Evolutionary conservation across 2,888 invertebrate species (phyloP), one percentile per base, ranked within the genome.

Genomic region (Dolomedes plantarius): DNA sequence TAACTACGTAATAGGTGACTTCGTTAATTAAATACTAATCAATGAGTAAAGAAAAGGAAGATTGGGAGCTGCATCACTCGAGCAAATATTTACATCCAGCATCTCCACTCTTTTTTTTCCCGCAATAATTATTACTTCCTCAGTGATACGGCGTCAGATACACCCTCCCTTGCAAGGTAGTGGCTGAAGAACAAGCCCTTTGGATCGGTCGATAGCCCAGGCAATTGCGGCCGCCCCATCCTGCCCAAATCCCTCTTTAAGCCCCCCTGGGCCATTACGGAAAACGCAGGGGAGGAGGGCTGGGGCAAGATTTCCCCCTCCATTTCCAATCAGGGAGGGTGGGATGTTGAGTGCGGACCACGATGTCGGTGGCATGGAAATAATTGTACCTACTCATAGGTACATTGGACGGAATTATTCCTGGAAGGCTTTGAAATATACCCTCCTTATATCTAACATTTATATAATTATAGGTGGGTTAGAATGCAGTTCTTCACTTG

Each of bases 181-280:
- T 56, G 23, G 56, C 23, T 56, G 23, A 23, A 56, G 56, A 56
- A 56, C 56, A 56, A 56, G 56, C 56, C 56, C 56, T 23, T 56
- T 23, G 3, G 78, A 56, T 74, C 72, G 85, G 74, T 86, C 78
- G 74, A 86, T 79, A 86, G 78, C 72, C 50, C 32, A 69, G 56
- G 79, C 77, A 77, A 76, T 82, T 82, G 82, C 76, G 79, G 69
- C 67, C 85, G 85, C 78, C 85, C 85, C 74, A 76, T 83, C 82
- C 83, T 23, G 23, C 16, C 77, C 62, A 86, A 86, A 86, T 86
- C 85, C 78, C 69, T 64, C 85, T 79, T 79, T 86, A 86, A 86
- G 85, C 85, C 79, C 85, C 79, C 78, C 73, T 69, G 74, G 41
- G 79, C 85, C 85, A 86, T 86, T 86, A 86, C 85, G 73, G 77